A percentile compares a stretch with the other conserved stretches of the same genome.
Evolutionary conservation across 1,140 invertebrate genomes (phyloP).

Genomic region (Asobara japonica): DNA sequence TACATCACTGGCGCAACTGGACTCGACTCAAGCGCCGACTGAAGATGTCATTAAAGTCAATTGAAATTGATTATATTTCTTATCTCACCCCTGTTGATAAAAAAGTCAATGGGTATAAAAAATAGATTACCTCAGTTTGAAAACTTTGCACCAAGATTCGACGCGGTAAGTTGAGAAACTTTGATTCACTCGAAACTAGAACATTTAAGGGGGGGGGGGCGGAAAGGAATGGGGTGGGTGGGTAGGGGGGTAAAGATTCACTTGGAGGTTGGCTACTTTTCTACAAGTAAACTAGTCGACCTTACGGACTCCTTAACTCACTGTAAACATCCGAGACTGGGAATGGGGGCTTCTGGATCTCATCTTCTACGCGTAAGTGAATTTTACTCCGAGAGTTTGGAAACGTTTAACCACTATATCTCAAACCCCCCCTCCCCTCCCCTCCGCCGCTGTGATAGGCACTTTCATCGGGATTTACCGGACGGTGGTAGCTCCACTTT

Average conservation of each 20-base stretch:
- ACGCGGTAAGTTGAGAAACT: neutral
- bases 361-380: conserved; percentile 23
- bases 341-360: neutral
- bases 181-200: conserved; percentile 16
- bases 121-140: neutral
- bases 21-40: too few species aligned
- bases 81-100: neutral
- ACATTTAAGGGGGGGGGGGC: neutral
- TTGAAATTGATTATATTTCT: conserved; percentile 10
- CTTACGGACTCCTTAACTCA: conserved; percentile 23
- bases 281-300: conserved; percentile 20
- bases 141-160: neutral
- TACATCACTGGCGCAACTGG: too few species aligned
- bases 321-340: conserved; percentile 18
- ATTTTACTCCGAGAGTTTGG: conserved; percentile 18
- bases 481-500: neutral
- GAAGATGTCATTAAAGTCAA: conserved; percentile 6
- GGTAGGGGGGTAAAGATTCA: neutral
- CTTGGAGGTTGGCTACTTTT: conserved; percentile 10
- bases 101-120: conserved; percentile 3
- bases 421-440: too few species aligned
- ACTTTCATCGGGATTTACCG: conserved; percentile 8
- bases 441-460: conserved; percentile 11
- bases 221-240: neutral
- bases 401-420: conserved; percentile 11